Base-by-base conservation (phyloP, 2,888 invertebrate species). In the Spisula solida region DNA sequence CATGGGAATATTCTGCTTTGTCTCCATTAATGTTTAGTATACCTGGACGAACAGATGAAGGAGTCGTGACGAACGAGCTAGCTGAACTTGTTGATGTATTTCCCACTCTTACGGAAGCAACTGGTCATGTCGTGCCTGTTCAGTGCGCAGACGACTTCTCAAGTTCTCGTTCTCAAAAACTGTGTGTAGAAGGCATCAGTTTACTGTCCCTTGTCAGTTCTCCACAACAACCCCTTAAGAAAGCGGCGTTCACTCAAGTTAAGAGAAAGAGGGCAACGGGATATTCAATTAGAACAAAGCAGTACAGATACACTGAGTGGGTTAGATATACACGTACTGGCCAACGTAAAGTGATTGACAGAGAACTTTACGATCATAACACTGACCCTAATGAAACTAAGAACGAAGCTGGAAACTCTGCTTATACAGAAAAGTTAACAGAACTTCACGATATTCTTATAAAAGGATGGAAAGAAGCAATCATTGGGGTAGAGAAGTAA, bases 251-350 rank as follows among this genome's bases (percentile, higher is more conserved):
- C 85, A 91, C 92, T 14, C 92, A 93, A 29, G n/a, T 48, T 14
- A 25, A n/a, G 1, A 47, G 82, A 48, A 0, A 20, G n/a, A 25
- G 16, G 16, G 70, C 70, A 0, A 91, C 89, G 91, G 95, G 94
- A 10, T 94, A 95, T 82, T 88, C 91, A 5, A 85, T 94, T 18
- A 86, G 93, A 12, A 94, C 94, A 47, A 91, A 92, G 41, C 85
- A 86, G 51, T 93, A 88, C 82, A 81, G 94, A 81, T 94, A 94
- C 86, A 94, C 94, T 0, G 94, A 94, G 78, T 95, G 94, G 93
- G 89, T 91, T 16, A 51, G 81, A 34, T 94, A 90, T 66, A 78
- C 82, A 31, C 34, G 41, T 8, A 78, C 51, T 80, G 84, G 8
- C 8, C 41, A 5, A 41, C 41, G n/a, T n/a, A n/a, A n/a, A n/a